phyloP scores from a whole-genome alignment of 2,113 vertebrate genomes.

The Bos taurus region ARS-UCD2.0 NC_037357.1:36670001-36670500 shows the following conservation, averaged over 20 bases:
- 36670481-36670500: background rate
- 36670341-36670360: background rate
- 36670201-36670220: background rate
- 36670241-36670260: background rate
- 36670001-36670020: background rate
- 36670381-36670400: conserved; percentile 77
- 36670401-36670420: conserved; percentile 84
- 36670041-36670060: background rate
- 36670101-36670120: background rate
- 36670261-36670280: background rate
- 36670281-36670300: background rate
- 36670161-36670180: background rate
- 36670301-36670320: background rate
- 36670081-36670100: conserved; percentile 29
- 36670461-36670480: background rate
- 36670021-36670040: background rate
- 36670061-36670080: background rate
- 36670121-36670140: background rate
- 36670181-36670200: background rate
- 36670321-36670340: background rate
- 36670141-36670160: background rate
- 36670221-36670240: background rate
- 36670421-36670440: conserved; percentile 85
- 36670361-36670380: background rate
- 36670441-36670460: background rate